These are phyloP conservation scores for Drosophila novamexicana DNA, from an alignment of 1,140 invertebrate species.

Conservation along the genomic window DNA sequence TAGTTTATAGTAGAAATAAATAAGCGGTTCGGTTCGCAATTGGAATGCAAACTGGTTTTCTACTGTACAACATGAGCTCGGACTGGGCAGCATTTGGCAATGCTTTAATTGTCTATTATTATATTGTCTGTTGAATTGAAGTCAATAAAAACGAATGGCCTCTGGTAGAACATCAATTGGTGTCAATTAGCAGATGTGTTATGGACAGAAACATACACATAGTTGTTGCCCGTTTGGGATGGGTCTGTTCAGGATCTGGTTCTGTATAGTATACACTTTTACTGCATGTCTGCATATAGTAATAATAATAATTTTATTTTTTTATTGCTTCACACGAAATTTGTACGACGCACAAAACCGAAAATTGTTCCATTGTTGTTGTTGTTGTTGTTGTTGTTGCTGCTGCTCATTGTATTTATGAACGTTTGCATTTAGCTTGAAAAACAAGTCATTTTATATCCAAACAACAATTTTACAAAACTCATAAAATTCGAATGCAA, in stretches of 20 bases:
- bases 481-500: constrained; percentile 67
- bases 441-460: constrained; percentile 65
- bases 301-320: constrained; percentile 27
- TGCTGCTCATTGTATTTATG: constrained; percentile 27
- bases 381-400: constrained; percentile 2
- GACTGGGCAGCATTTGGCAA: not conserved
- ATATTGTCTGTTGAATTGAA: not conserved
- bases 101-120: not conserved
- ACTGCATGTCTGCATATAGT: constrained; percentile 3
- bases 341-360: constrained; percentile 10
- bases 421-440: constrained; percentile 55
- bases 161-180: not conserved
- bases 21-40: too few relatives aligned
- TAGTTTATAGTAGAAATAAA: too few relatives aligned
- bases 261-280: not conserved
- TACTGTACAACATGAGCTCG: not conserved
- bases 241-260: not conserved
- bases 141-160: not conserved
- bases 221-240: not conserved
- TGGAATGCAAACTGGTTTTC: too few relatives aligned
- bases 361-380: constrained; percentile 3
- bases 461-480: constrained; percentile 65
- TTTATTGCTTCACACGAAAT: constrained; percentile 22
- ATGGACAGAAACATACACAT: not conserved
- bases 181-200: constrained; percentile 19